These are phyloP conservation scores for Rhagonycha fulva DNA, from an alignment of 2,888 invertebrate species.

Conservation along the genomic window DNA sequence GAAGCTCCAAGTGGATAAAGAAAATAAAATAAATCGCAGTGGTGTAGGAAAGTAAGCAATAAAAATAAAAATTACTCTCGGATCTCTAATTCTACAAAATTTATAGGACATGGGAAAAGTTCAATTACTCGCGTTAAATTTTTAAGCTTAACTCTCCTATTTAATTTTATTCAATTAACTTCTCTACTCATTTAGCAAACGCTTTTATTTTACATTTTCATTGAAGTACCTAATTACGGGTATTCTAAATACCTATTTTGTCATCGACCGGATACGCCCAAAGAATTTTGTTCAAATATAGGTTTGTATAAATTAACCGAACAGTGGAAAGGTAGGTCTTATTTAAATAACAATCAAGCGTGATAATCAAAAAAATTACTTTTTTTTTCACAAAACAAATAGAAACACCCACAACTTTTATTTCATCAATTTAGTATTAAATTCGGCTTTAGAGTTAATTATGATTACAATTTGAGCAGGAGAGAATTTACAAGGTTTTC, in stretches of 20 bases:
- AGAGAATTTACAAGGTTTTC: background rate
- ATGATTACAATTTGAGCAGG: background rate
- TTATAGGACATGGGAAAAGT: background rate
- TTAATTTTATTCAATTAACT: background rate
- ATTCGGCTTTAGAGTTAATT: background rate
- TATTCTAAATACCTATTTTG: constrained; percentile 5
- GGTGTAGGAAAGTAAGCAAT: background rate
- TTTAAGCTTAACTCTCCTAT: background rate
- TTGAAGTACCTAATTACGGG: constrained; percentile 6
- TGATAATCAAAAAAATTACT: background rate
- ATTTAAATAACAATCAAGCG: background rate
- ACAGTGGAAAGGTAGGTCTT: background rate
- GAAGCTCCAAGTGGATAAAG: background rate
- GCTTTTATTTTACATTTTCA: constrained; percentile 8
- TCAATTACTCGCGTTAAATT: background rate
- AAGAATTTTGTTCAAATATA: constrained; percentile 16
- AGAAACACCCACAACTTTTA: background rate
- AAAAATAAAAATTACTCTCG: background rate
- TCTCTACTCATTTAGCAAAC: background rate
- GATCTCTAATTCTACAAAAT: background rate
- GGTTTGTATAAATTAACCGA: background rate
- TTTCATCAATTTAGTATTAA: background rate
- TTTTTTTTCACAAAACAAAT: background rate
- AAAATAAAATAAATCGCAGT: background rate
- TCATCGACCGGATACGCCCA: constrained; percentile 13